Conservation (phyloP, 2,888 invertebrate species). For the Beris chalybata region DNA sequence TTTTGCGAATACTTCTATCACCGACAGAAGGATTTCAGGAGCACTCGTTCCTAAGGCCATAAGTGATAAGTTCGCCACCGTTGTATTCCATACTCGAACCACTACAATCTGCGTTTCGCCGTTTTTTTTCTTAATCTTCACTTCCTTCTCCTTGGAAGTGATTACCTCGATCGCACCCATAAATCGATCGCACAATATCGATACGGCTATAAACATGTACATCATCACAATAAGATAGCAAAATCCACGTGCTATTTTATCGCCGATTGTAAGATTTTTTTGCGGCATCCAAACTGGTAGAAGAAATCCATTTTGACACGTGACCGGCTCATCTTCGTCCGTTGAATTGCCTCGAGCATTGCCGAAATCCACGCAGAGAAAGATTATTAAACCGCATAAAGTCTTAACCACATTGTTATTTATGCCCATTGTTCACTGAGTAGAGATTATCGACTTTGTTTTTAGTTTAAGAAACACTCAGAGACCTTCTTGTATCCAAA, state of each 20-base stretch:
- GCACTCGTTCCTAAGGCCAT: conserved; percentile 97
- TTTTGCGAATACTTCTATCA: conserved; percentile 92
- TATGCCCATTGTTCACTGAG: no score
- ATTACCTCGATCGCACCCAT: conserved; percentile 98
- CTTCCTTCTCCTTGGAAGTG: conserved; percentile 90
- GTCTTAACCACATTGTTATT: neutral
- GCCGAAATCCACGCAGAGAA: conserved; percentile 2
- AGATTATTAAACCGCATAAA: conserved; percentile 9
- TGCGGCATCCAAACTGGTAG: conserved; percentile 85
- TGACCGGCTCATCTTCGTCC: conserved; percentile 4
- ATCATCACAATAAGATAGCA: conserved; percentile 82
- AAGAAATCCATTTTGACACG: conserved; percentile 79
- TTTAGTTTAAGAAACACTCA: no score
- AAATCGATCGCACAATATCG: conserved; percentile 93
- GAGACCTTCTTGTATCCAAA: no score
- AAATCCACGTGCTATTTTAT: conserved; percentile 76
- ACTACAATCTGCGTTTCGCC: conserved; percentile 81
- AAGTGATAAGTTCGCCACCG: conserved; percentile 91
- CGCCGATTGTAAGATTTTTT: conserved; percentile 68
- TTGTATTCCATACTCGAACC: conserved; percentile 95
- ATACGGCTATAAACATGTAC: conserved; percentile 93
- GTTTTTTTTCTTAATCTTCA: conserved; percentile 81
- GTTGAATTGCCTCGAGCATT: neutral
- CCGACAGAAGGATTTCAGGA: conserved; percentile 90
- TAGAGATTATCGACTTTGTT: no score